Conservation (phyloP, 2,113 vertebrate species). For the Ictalurus punctatus region DNA sequence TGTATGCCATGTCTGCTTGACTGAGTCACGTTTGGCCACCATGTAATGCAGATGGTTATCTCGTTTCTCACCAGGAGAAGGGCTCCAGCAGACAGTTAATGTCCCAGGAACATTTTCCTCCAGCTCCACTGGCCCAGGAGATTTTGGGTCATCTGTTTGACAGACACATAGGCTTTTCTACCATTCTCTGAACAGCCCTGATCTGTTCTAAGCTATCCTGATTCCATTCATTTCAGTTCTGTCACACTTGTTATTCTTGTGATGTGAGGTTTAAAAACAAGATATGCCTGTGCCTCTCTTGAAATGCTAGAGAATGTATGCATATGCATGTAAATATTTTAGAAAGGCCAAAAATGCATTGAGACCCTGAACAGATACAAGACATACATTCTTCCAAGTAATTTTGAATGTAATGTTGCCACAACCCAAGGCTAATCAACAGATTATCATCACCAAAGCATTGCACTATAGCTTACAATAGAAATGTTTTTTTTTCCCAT, state of each 20-base stretch:
- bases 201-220: not conserved
- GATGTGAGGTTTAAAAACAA: not conserved
- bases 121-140: constrained; percentile 78
- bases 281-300: not conserved
- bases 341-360: not conserved
- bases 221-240: not conserved
- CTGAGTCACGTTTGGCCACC: constrained; percentile 75
- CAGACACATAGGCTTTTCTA: not conserved
- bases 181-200: not conserved
- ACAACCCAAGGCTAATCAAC: not conserved
- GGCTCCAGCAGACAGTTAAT: constrained; percentile 80
- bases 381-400: not conserved
- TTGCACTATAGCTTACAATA: not conserved
- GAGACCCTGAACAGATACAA: not conserved
- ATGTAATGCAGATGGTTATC: constrained; percentile 77
- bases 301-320: not conserved
- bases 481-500: not conserved
- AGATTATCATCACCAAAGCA: not conserved
- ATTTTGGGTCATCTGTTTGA: constrained; percentile 75
- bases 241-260: not conserved
- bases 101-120: constrained; percentile 79
- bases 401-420: not conserved
- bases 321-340: not conserved
- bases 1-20: constrained; percentile 72
- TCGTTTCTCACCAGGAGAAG: constrained; percentile 80